Evolutionary conservation across 2,113 vertebrate genomes (phyloP).

Genomic region (Aptenodytes patagonicus): DNA sequence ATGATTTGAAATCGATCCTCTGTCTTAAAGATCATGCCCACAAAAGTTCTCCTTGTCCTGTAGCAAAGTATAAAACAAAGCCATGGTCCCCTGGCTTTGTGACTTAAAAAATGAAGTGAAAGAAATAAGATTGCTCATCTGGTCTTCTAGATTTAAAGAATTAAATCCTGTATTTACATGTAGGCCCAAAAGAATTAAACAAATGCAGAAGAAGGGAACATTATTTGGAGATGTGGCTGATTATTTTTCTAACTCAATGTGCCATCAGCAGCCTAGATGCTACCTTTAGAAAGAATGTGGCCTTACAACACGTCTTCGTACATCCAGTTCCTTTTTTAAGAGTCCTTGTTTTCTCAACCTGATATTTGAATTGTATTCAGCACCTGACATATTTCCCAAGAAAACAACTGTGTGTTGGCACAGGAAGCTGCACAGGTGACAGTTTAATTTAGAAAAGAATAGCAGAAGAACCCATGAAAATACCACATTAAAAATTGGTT

Average conservation of each 20-base stretch:
- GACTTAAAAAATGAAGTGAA: neutral
- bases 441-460: conserved; percentile 19
- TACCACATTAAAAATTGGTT: neutral
- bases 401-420: neutral
- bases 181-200: neutral
- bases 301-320: neutral
- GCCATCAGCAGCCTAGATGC: neutral
- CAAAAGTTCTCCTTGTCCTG: neutral
- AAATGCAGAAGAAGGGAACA: neutral
- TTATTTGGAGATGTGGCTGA: neutral
- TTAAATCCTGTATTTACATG: neutral
- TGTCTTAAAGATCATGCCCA: neutral
- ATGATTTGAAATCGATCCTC: neutral
- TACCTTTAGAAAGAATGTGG: conserved; percentile 28
- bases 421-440: neutral
- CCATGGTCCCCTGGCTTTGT: neutral
- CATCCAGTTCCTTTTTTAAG: neutral
- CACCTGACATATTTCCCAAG: neutral
- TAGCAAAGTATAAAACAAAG: neutral
- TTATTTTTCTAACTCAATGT: neutral
- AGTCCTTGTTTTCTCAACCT: conserved; percentile 1
- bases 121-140: neutral
- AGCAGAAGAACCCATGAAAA: neutral
- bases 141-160: neutral
- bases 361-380: neutral